phyloP scores from a whole-genome alignment of 2,888 invertebrate genomes.

The Lordiphosa fenestrarum region DNA sequence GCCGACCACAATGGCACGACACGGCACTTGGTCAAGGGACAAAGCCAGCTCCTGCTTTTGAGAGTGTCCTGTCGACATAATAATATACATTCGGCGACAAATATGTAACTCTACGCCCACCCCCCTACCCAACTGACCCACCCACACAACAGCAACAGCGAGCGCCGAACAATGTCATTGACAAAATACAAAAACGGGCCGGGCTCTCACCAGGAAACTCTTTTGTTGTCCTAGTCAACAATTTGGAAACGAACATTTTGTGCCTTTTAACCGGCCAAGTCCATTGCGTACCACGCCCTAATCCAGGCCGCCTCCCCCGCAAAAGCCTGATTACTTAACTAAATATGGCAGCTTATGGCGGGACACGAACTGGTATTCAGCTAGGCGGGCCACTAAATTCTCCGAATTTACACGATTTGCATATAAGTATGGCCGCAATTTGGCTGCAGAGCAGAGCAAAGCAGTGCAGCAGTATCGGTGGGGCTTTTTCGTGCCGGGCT shows the following conservation, averaged over 20 bases:
- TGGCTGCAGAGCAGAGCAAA: neutral
- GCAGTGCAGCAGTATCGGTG: neutral
- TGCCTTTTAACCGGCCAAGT: slow-evolving; percentile 10
- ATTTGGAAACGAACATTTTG: slow-evolving; percentile 23
- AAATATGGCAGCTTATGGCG: slow-evolving; percentile 42
- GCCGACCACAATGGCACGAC: slow-evolving; percentile 41
- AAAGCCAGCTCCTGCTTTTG: slow-evolving; percentile 6
- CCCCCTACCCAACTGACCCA: neutral
- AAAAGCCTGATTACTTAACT: slow-evolving; percentile 44
- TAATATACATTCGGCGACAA: slow-evolving; percentile 32
- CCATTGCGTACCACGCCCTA: slow-evolving; percentile 4
- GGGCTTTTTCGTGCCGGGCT: slow-evolving; percentile 18
- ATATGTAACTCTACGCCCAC: slow-evolving; percentile 4
- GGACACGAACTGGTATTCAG: slow-evolving; percentile 28
- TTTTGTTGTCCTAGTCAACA: slow-evolving; percentile 46
- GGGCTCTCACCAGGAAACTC: slow-evolving; percentile 32
- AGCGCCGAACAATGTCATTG: slow-evolving; percentile 29
- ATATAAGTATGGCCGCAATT: slow-evolving; percentile 13
- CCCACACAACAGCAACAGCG: slow-evolving; percentile 8
- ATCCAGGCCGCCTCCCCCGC: slow-evolving; percentile 19
- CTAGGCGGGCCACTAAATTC: slow-evolving; percentile 23
- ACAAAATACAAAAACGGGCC: slow-evolving; percentile 29
- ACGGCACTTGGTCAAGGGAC: slow-evolving; percentile 15
- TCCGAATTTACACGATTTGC: slow-evolving; percentile 39
- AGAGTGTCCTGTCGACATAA: slow-evolving; percentile 30